Conservation (phyloP, 2,888 invertebrate species). For the Mythimna loreyi region DNA sequence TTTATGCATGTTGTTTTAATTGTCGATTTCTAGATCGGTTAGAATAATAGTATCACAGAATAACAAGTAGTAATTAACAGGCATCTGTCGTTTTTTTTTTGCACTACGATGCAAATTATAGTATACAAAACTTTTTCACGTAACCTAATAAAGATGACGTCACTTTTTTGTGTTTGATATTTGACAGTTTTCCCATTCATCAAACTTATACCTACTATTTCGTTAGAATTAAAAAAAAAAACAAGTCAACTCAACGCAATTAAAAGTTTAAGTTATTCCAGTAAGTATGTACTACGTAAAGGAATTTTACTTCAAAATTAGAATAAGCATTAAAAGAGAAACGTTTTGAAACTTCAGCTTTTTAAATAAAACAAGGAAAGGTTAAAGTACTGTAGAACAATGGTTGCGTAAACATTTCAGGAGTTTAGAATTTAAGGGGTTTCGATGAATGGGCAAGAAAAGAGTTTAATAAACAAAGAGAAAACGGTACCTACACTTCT, state of each 20-base stretch:
- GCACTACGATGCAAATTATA: no score
- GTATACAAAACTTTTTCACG: no score
- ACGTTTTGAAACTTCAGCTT: conserved; percentile 5
- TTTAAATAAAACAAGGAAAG: background rate
- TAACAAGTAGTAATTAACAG: no score
- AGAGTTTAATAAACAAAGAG: background rate
- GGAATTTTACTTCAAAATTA: background rate
- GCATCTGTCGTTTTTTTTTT: no score
- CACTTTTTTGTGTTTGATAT: no score
- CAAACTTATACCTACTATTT: no score
- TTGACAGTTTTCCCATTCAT: no score
- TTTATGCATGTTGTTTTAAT: no score
- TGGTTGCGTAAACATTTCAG: background rate
- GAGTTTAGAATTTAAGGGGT: background rate
- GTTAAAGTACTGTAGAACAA: background rate
- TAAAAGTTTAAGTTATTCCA: conserved; percentile 1
- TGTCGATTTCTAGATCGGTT: no score
- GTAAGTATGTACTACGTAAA: background rate
- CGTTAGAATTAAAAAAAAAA: no score
- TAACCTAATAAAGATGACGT: no score
- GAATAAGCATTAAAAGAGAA: background rate
- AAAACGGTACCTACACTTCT: conserved; percentile 5
- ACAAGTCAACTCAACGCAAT: background rate
- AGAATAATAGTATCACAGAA: no score
- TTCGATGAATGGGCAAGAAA: background rate